Base-by-base conservation (phyloP, 1,140 invertebrate species). In the Lordiphosa stackelbergi region DNA sequence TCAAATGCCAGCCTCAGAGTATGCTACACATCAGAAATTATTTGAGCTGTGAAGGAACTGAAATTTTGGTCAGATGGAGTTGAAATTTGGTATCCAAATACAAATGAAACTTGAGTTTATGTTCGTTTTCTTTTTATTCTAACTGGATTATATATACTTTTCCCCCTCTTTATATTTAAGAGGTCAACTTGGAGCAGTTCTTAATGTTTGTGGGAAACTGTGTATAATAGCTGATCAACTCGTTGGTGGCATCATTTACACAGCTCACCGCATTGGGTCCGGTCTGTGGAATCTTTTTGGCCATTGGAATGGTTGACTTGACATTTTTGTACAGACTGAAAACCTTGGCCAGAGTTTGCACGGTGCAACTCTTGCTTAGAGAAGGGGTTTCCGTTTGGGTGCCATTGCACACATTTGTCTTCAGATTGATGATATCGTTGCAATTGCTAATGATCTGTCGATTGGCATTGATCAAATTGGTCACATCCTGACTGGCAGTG, bases 171-270 rank as follows among this genome's bases (percentile, higher is more conserved):
- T 65, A 65, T 16, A 5, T 10, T 12, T 65, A 65, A 13, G 62
- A 64, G 40, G 74, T 72, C 38, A 85, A 54, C 56, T 85, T 38
- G 34, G 79, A 84, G 54, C 81, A 85, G 31, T 5, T 0, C 35
- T 45, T 13, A 3, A 85, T 47, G 46, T 71, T 72, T 36, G 54
- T 8, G n/a, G 71, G 65, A 42, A 85, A 85, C 47, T 60, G 53
- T 7, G 65, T 79, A 55, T 79, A 85, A 53, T 79, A 75, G 41
- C 16, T 43, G 36, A 24, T 51, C 34, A 85, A 42, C 2, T 43
- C 61, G 46, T 0, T 63, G 8, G 64, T 59, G 5, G 73, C 53
- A 11, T 59, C 11, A 43, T 7, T 19, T 0, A 84, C 47, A 53
- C 79, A 85, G 43, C 7, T n/a, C 5, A 52, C 38, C 24, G 78